Conservation (phyloP, 2,797 vertebrate genomes). For the Mastacembelus armatus region DNA sequence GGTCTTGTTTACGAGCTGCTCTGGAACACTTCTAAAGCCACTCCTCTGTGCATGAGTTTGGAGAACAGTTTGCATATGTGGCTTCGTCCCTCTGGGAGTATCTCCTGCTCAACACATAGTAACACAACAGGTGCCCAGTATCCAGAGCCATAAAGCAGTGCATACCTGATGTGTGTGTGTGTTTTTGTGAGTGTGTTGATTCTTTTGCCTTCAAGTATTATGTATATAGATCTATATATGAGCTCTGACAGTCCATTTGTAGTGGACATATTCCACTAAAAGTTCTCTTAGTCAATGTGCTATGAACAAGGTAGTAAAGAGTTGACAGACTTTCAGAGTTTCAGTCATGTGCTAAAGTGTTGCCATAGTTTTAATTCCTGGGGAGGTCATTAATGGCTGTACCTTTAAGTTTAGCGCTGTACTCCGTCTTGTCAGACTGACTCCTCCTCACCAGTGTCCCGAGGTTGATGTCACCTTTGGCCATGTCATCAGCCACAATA, state of each 20-base stretch:
- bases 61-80: constrained; percentile 86
- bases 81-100: constrained; percentile 83
- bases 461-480: constrained; percentile 86
- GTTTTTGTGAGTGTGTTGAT: constrained; percentile 5
- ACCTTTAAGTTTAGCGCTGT: constrained; percentile 97
- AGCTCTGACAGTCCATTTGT: constrained; percentile 5
- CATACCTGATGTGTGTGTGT: neutral
- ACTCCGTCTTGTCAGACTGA: constrained; percentile 97
- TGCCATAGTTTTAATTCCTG: constrained; percentile 72
- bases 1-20: constrained; percentile 72
- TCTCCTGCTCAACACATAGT: constrained; percentile 76
- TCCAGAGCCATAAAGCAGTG: constrained; percentile 37
- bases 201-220: constrained; percentile 2
- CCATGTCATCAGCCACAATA: constrained; percentile 84
- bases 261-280: constrained; percentile 1
- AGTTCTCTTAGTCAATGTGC: neutral
- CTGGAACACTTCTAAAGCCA: constrained; percentile 65
- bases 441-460: constrained; percentile 91
- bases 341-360: constrained; percentile 59
- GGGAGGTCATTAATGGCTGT: constrained; percentile 73
- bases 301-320: constrained; percentile 16
- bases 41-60: constrained; percentile 75
- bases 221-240: too few species aligned
- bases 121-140: constrained; percentile 84
- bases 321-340: constrained; percentile 21